Evolutionary conservation across 2,888 invertebrate species (phyloP), one percentile per base, ranked within the genome.

Genomic region (Scaptomyza flava): DNA sequence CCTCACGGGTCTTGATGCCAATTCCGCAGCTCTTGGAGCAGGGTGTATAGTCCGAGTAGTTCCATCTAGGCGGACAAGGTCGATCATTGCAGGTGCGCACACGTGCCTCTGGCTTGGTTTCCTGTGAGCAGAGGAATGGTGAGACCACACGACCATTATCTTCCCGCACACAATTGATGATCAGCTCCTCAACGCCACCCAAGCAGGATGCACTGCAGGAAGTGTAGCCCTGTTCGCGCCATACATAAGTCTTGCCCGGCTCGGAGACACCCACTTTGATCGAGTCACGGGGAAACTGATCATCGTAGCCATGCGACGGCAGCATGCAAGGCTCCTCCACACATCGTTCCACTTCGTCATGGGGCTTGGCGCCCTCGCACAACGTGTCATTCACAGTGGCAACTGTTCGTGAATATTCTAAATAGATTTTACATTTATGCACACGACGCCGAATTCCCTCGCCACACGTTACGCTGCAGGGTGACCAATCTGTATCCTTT

Each of bases 1-100:
- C 98, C 91, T 97, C 97, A 66, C 99, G 93, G 0, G 96, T 97
- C 92, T 98, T 97, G 75, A 97, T 96, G 0, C 99, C 99, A 77
- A 98, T 96, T 33, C 99, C 99, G 90, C 99, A 99, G 3, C 96
- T 96, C 91, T 97, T 97, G 20, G 97, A 96, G 92, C 99, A 99
- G 20, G 95, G 94, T 0, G 96, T 96, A 90, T 97, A 98, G 58
- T 97, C 97, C 0, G 97, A 96, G 81, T 96, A 96, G 90, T 97
- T 97, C 98, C 98, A 98, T 81, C 97, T 94, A 0, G 98, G 98
- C 2, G 98, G 98, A 90, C 99, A 99, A 0, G 98, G 97, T 69
- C 97, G 96, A 87, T 98, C 98, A 90, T 99, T 99, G 93, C 98
- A 98, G 0, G 97, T 96, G 85, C 96, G 93, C 34, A 97, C 96